Base-by-base conservation (phyloP, 2,888 invertebrate species). In the Plebejus anna region DNA sequence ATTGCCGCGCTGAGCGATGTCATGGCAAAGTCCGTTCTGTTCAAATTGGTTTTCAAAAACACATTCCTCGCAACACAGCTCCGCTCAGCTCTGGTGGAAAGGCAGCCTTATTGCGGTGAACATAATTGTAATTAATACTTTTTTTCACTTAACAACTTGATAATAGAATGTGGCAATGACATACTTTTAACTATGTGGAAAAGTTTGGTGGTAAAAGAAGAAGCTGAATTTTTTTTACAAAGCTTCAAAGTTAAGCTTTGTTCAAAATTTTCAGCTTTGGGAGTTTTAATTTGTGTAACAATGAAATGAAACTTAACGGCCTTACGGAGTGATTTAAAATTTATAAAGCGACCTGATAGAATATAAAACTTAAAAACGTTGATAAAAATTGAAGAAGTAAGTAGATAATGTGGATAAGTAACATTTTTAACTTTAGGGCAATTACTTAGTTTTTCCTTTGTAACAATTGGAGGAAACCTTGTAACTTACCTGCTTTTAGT, bases 231-330 rank as follows among this genome's bases (percentile, higher is more conserved):
- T 22, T 6, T n/a, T n/a, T 7, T 59, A 7, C 59, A 9, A 51
- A 36, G 55, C 42, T 32, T 2, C 59, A 4, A 51, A 36, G 55
- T 22, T 32, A 1, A 73, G 55, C 73, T 55, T 55, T 16, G 32
- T 55, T 55, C 32, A 73, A 22, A 22, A 22, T 22, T 22, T 22
- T 22, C 22, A 22, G 22, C 22, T 22, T 73, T 73, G 55, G 73
- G 55, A 32, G 32, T 73, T 73, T 72, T 73, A 73, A 73, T 51
- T 55, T 73, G 28, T 55, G 28, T 51, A 36, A 73, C 32, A 73
- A 55, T 55, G 13, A 51, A 73, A 73, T 73, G 0, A 32, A 73
- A 51, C 6, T 28, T 32, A 73, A 32, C 16, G 7, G 0, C 16
- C 55, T 66, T 32, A 66, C 6, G 5, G 11, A 42, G 72, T n/a